Evolutionary conservation across 2,888 invertebrate species (phyloP), one percentile per base, ranked within the genome.

Genomic region (Diarsia dahlii): DNA sequence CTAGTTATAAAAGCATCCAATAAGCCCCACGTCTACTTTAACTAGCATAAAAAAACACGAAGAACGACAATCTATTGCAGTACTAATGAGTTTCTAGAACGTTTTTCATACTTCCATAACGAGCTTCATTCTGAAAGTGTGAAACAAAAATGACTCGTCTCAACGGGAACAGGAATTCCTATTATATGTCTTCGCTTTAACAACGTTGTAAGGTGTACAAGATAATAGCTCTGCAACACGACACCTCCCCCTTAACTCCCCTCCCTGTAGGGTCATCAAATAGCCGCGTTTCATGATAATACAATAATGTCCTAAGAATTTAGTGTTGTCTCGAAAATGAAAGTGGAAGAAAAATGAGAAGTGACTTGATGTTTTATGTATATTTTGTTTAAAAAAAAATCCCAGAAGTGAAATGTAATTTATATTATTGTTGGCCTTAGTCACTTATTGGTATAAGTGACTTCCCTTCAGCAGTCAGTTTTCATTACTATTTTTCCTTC

Each of bases 191-290:
- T 71, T 77, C 79, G 68, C 76, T 69, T 75, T 84, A 81, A 80
- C 87, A 82, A 83, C 74, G 78, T 82, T 84, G 81, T 79, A 84
- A 85, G 84, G 80, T 84, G 82, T 81, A 77, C 65, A 48, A 76
- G 80, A 84, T 78, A 82, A 88, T 82, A 84, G 80, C 74, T 72
- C 70, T 78, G 87, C 81, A 85, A 86, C 89, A 88, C 72, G 86
- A 82, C 75, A 85, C 82, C 78, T 74, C 71, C 77, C 68, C 73
- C 77, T 67, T 63, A 54, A 34, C 63, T 20, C 71, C 71, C 82
- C 78, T 64, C 69, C 58, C 56, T 62, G 62, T 78, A 85, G 78
- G 86, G 86, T 80, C 71, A 66, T 76, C 84, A 80, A 78, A 71
- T 68, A 69, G n/a, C 62, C n/a, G 34, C 46, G 70, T 64, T 71